These are phyloP conservation scores for Piprites chloris DNA, from an alignment of 2,113 vertebrate species.

Conservation along the genomic window DNA sequence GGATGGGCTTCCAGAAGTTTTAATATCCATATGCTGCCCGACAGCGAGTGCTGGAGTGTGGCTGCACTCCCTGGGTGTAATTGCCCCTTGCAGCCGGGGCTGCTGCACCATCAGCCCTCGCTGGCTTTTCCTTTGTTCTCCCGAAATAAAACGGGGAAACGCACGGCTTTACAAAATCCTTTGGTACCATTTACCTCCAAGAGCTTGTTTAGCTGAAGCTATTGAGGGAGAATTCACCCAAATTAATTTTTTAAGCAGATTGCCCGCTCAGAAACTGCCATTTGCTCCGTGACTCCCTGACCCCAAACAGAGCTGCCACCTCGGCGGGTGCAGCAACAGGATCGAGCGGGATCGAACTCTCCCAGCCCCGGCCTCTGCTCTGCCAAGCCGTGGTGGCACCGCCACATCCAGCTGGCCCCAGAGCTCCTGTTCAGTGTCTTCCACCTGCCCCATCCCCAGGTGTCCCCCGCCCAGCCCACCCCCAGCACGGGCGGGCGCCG, in stretches of 20 bases:
- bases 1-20: slow-evolving; percentile 17
- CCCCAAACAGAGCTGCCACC: fast-evolving
- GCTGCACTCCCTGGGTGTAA: not conserved
- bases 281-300: not conserved
- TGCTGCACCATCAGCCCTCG: not conserved
- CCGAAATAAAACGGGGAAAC: not conserved
- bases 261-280: fast-evolving
- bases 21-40: slow-evolving; percentile 47
- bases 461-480: slow-evolving; percentile 92
- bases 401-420: fast-evolving
- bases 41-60: not conserved
- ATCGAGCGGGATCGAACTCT: not conserved
- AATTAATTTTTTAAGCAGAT: not conserved
- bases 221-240: not conserved
- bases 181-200: fast-evolving
- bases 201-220: not conserved
- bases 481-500: slow-evolving; percentile 87
- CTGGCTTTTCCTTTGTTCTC: not conserved
- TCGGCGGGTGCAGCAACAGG: fast-evolving
- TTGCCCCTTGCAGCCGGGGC: not conserved
- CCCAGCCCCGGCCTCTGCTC: not conserved
- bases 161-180: fast-evolving
- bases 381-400: not conserved
- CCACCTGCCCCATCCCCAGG: slow-evolving; percentile 63
- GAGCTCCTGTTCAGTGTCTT: not conserved